Conservation (phyloP, 35 echinoderm and acorn worm genomes). For the Apostichopus parvimensis region DNA sequence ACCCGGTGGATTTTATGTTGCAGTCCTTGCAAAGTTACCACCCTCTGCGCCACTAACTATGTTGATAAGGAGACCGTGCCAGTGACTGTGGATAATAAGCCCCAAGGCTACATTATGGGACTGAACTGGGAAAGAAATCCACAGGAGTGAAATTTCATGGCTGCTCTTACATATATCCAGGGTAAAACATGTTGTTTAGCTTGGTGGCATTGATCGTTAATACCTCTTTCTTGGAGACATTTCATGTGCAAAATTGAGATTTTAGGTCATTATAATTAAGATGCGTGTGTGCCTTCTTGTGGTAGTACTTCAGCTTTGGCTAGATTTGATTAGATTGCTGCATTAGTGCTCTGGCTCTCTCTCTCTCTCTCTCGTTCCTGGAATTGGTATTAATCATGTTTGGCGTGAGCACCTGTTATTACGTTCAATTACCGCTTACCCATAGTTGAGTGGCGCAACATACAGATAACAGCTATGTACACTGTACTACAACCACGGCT, state of each 20-base stretch:
- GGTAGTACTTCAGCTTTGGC: too few species aligned
- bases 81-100: not conserved
- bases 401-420: conserved; percentile 4
- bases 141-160: not conserved
- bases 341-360: not conserved
- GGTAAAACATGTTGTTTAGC: too few species aligned
- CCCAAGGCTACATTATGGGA: not conserved
- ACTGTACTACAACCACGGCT: not conserved
- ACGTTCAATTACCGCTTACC: conserved; percentile 12
- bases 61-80: conserved; percentile 23
- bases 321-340: too few species aligned
- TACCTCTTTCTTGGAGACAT: too few species aligned
- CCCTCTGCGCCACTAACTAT: conserved; percentile 23
- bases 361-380: conserved; percentile 1
- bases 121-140: not conserved
- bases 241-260: too few species aligned
- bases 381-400: conserved; percentile 3
- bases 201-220: too few species aligned
- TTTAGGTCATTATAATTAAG: too few species aligned
- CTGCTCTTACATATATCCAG: not conserved
- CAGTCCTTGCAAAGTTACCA: not conserved
- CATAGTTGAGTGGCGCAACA: not conserved
- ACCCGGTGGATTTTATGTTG: not conserved
- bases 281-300: too few species aligned
- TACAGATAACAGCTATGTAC: not conserved